These are phyloP conservation scores for Tupiocoris notatus DNA, from an alignment of 2,888 invertebrate genomes.

Conservation along the genomic window DNA sequence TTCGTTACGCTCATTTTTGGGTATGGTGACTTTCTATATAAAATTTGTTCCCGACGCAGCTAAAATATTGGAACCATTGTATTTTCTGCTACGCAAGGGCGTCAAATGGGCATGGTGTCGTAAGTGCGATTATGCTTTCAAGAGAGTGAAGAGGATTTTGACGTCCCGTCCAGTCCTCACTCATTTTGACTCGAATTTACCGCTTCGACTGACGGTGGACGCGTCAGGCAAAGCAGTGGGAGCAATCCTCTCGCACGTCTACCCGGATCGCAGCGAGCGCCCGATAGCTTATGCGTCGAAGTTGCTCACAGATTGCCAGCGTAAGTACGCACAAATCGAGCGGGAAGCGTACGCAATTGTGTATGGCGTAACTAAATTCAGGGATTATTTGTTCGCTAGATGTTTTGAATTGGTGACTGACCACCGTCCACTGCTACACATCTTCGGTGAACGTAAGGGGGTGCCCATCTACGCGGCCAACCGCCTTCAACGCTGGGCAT, in stretches of 20 bases:
- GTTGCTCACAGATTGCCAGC: background rate
- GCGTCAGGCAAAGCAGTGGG: conserved; percentile 18
- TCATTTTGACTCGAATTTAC: conserved; percentile 14
- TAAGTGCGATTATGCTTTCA: conserved; percentile 22
- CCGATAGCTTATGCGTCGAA: background rate
- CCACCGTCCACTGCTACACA: background rate
- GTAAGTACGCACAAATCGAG: background rate
- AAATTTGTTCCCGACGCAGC: conserved; percentile 3
- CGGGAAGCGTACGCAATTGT: background rate
- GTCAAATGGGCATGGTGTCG: conserved; percentile 8
- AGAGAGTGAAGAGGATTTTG: conserved; percentile 26
- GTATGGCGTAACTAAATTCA: background rate
- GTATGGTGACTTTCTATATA: conserved; percentile 52
- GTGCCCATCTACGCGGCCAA: background rate
- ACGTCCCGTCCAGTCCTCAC: conserved; percentile 21
- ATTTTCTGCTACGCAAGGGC: conserved; percentile 10
- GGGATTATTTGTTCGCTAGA: background rate
- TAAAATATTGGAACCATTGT: conserved; percentile 33
- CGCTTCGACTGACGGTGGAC: conserved; percentile 8
- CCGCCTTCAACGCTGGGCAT: conserved; percentile 9
- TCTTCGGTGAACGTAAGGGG: background rate
- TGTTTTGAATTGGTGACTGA: background rate
- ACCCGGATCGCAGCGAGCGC: background rate
- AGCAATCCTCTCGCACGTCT: background rate
- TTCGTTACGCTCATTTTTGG: no score